phyloP scores from a whole-genome alignment of 2,113 vertebrate species.

The Speoplatyrhinus poulsoni region DNA sequence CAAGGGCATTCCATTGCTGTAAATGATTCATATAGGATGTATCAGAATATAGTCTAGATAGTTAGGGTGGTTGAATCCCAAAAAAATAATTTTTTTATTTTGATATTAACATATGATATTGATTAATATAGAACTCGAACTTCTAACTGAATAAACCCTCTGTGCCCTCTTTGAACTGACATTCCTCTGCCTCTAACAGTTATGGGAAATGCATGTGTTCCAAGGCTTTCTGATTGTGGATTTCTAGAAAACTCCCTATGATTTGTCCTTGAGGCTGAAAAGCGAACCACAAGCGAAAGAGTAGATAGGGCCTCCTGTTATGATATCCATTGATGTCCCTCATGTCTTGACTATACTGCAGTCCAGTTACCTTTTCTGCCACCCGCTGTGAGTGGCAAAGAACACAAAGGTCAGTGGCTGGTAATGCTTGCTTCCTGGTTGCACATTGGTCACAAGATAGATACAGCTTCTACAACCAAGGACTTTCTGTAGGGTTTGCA shows the following conservation, averaged over 20 bases:
- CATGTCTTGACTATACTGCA: constrained; percentile 30
- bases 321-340: constrained; percentile 7
- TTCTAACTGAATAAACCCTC: no score
- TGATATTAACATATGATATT: no score
- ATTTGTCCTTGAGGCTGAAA: constrained; percentile 38
- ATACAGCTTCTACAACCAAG: background rate
- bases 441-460: constrained; percentile 18
- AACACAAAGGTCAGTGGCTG: constrained; percentile 20
- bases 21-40: constrained; percentile 1
- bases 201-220: constrained; percentile 2
- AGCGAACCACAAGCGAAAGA: constrained; percentile 35
- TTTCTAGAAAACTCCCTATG: constrained; percentile 6
- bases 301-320: background rate
- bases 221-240: background rate
- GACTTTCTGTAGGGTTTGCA: background rate
- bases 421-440: constrained; percentile 18
- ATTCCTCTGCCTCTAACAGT: background rate
- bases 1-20: background rate
- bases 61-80: no score
- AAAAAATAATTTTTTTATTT: no score
- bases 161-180: background rate
- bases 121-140: no score
- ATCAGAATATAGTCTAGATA: no score
- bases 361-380: constrained; percentile 53
- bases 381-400: constrained; percentile 44